These are phyloP conservation scores for Caretta caretta DNA, from an alignment of 2,113 vertebrate species.

Conservation along the genomic window DNA sequence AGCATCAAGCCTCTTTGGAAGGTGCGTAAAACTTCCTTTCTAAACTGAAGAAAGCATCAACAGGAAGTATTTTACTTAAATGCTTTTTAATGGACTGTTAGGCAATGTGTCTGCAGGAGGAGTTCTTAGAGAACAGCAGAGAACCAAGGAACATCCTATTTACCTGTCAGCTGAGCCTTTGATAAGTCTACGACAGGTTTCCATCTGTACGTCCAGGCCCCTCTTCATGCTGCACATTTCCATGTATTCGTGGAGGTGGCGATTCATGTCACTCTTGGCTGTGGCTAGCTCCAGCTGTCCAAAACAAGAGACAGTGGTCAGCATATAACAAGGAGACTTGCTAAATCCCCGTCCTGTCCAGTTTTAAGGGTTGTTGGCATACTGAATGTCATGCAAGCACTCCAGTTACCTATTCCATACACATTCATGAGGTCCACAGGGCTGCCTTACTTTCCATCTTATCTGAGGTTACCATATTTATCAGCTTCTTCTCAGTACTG, in stretches of 20 bases:
- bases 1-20: not conserved
- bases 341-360: not conserved
- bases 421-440: accelerated
- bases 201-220: conserved; percentile 92
- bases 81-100: not conserved
- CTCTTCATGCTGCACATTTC: conserved; percentile 97
- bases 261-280: conserved; percentile 94
- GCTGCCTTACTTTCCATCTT: not conserved
- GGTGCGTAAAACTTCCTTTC: accelerated
- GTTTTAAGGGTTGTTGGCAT: accelerated
- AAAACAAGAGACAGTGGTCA: not conserved
- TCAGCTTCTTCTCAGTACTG: not conserved
- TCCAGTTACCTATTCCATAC: not conserved
- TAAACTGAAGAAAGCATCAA: not conserved
- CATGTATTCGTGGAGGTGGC: conserved; percentile 95
- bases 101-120: not conserved
- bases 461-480: accelerated
- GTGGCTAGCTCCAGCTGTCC: conserved; percentile 90
- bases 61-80: not conserved
- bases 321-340: not conserved
- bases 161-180: conserved; percentile 92
- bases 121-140: not conserved
- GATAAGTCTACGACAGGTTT: conserved; percentile 90
- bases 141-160: accelerated
- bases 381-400: not conserved